phyloP scores from a whole-genome alignment of 2,888 invertebrate genomes.

The Artemia sinica region DNA sequence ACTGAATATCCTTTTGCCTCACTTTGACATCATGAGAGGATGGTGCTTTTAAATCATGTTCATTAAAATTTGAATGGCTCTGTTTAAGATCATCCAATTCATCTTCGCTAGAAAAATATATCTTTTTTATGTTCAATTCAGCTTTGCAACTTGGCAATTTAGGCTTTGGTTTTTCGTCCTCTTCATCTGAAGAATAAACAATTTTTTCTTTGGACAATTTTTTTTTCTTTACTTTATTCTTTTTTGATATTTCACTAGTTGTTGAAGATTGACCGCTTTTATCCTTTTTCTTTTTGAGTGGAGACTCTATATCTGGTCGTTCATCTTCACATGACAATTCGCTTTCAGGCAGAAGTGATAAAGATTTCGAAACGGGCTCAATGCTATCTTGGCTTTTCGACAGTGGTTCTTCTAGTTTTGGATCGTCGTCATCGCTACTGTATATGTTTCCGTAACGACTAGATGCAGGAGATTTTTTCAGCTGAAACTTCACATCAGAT shows the following conservation, averaged over 20 bases:
- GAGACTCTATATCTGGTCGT: not conserved
- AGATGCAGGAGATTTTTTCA: not conserved
- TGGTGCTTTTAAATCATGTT: too few species aligned
- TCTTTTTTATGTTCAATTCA: slow-evolving; percentile 7
- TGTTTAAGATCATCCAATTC: not conserved
- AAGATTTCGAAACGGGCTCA: not conserved
- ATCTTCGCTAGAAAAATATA: not conserved
- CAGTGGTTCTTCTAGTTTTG: too few species aligned
- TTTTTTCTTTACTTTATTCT: not conserved
- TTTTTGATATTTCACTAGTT: not conserved
- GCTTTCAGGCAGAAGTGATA: not conserved
- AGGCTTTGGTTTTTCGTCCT: slow-evolving; percentile 5
- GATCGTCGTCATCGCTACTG: not conserved
- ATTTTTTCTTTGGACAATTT: not conserved
- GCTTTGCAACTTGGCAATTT: not conserved
- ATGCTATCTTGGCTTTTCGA: too few species aligned
- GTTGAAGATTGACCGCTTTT: not conserved
- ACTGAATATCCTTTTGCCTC: too few species aligned
- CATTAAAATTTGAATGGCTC: not conserved
- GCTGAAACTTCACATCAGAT: too few species aligned
- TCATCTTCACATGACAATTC: not conserved
- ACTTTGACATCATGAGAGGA: too few species aligned
- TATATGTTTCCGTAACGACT: not conserved
- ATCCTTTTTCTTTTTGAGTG: not conserved
- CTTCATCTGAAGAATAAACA: slow-evolving; percentile 8